Base-by-base conservation (phyloP, 2,113 vertebrate species). In the Triplophysa rosa region DNA sequence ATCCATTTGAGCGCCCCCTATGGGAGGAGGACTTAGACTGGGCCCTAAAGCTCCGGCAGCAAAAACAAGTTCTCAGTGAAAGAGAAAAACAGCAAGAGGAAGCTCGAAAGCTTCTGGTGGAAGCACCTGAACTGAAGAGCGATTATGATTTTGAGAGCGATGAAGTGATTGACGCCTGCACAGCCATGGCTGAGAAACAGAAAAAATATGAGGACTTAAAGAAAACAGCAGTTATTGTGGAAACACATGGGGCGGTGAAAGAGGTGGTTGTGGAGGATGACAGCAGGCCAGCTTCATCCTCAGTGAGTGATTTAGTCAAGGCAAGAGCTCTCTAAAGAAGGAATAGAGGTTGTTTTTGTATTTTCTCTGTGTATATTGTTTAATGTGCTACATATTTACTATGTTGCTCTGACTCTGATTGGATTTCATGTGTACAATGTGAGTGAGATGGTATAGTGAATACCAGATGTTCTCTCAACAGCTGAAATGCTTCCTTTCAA, bases 121-220 rank as follows among this genome's bases (percentile, higher is more conserved):
- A 90, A 8, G 89, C 87, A 6, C 93, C 95, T 0, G 95, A 94
- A 87, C 88, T 95, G 0, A 88, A 95, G 67, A 93, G 91, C n/a
- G 96, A 99, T 88, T 98, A 95, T 77, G 97, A 98, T 88, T 99
- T 98, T 80, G 97, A 99, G 90, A 95, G 96, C 0, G 95, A 98
- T 10, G 97, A 98, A 89, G 95, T 98, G 74, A 90, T 99, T 70
- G 95, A 92, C 4, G 97, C 96, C 19, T 98, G 97, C 82, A 91
- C 93, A n/a, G 95, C 97, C 0, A 94, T 98, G 0, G 96, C 96
- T 0, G 94, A 96, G 84, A 92, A 93, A 49, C 95, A 97, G 86
- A 93, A 93, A n/a, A 86, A 80, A 5, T 87, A 91, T 8, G 88
- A 95, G 66, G 82, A 90, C 76, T 88, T 93, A 84, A 94, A 90